Conservation (phyloP, 1,140 invertebrate species). For the Cyclargus thomasi region DNA sequence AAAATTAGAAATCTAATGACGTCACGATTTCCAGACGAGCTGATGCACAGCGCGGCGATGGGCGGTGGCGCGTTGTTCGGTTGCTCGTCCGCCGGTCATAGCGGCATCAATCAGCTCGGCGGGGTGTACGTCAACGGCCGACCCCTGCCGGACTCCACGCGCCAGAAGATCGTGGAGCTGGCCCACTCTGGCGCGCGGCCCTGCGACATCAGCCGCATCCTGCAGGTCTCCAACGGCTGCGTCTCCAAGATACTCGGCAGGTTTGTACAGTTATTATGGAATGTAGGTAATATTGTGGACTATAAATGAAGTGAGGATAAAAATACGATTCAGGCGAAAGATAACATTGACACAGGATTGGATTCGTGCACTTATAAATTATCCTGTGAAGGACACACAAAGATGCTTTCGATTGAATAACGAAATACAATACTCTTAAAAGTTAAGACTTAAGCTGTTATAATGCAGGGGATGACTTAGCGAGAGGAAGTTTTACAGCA, state of each 20-base stretch:
- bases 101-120: conserved; percentile 98
- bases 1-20: neutral
- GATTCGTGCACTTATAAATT: too few relatives aligned
- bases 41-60: conserved; percentile 73
- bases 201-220: conserved; percentile 97
- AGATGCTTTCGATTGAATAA: too few relatives aligned
- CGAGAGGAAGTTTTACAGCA: neutral
- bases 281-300: too few relatives aligned
- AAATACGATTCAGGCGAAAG: too few relatives aligned
- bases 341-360: too few relatives aligned
- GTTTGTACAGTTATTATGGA: conserved; percentile 72
- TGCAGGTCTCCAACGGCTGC: conserved; percentile 97
- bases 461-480: neutral
- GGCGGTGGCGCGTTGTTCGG: conserved; percentile 80
- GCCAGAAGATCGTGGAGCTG: conserved; percentile 98
- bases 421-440: neutral
- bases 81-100: conserved; percentile 90
- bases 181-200: conserved; percentile 97
- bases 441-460: neutral
- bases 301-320: too few relatives aligned
- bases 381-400: too few relatives aligned
- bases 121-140: conserved; percentile 98
- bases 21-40: conserved; percentile 50
- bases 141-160: conserved; percentile 95
- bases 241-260: conserved; percentile 96